These are phyloP conservation scores for Syngnathus scovelli DNA, from an alignment of 2,113 vertebrate genomes.

Conservation along the genomic window DNA sequence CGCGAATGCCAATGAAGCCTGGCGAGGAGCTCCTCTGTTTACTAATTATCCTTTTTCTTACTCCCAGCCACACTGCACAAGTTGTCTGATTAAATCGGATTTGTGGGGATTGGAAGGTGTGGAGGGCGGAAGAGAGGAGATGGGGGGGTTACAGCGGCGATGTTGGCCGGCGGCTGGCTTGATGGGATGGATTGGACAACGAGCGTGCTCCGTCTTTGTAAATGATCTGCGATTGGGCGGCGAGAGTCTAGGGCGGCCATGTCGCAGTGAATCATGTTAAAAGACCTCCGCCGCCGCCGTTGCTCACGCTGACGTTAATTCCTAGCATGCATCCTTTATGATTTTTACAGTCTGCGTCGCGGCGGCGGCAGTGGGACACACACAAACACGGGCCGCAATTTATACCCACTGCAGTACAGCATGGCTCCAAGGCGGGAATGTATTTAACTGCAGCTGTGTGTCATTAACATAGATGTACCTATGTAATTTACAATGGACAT, in stretches of 20 bases:
- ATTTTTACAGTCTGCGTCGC: slow-evolving; percentile 51
- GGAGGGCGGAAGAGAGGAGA: slow-evolving; percentile 66
- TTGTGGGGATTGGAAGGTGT: slow-evolving; percentile 90
- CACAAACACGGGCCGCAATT: slow-evolving; percentile 43
- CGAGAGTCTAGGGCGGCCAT: slow-evolving; percentile 68
- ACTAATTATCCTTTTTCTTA: slow-evolving; percentile 98
- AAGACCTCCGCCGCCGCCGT: slow-evolving; percentile 54
- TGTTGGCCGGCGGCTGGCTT: slow-evolving; percentile 71
- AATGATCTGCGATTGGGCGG: slow-evolving; percentile 80
- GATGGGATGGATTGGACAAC: slow-evolving; percentile 64
- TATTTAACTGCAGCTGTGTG: slow-evolving; percentile 13
- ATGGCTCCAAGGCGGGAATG: slow-evolving; percentile 14
- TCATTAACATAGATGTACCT: background rate
- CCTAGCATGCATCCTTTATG: slow-evolving; percentile 46
- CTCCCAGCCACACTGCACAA: slow-evolving; percentile 92
- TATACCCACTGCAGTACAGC: slow-evolving; percentile 29
- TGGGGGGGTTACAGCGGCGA: slow-evolving; percentile 71
- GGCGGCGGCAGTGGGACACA: slow-evolving; percentile 19
- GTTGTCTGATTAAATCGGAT: slow-evolving; percentile 99
- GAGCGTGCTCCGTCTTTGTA: slow-evolving; percentile 55
- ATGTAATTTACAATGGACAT: too few species aligned
- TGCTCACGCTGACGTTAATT: slow-evolving; percentile 53
- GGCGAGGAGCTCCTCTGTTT: slow-evolving; percentile 93
- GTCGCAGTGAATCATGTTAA: slow-evolving; percentile 88
- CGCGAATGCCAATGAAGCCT: slow-evolving; percentile 99